Conservation (phyloP, 2,113 vertebrate species). For the Choloepus hoffmanni region DNA sequence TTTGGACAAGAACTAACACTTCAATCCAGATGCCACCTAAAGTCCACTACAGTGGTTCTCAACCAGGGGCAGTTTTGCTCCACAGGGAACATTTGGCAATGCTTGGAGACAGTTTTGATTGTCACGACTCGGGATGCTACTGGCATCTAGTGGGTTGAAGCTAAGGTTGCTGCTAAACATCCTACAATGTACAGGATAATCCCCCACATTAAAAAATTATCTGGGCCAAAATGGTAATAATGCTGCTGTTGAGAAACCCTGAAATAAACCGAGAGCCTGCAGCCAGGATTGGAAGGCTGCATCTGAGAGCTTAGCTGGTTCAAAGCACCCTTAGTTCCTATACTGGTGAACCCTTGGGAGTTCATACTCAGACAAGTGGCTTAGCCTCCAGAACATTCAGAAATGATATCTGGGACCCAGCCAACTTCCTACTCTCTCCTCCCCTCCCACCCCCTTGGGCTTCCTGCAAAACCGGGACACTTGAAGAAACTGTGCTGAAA, state of each 20-base stretch:
- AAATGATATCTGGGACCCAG: neutral
- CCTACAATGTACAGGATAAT: neutral
- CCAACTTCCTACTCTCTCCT: neutral
- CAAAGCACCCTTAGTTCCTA: constrained; percentile 5
- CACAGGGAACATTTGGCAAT: neutral
- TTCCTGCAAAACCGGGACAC: neutral
- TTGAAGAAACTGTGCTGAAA: neutral
- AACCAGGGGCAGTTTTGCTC: neutral
- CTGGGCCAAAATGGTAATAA: neutral
- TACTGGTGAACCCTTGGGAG: neutral
- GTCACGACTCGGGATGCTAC: neutral
- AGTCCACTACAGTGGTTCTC: neutral
- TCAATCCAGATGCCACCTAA: neutral
- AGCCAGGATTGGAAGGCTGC: neutral
- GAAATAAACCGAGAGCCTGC: neutral
- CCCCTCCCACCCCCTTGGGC: neutral
- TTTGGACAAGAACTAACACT: neutral
- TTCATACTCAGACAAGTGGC: neutral
- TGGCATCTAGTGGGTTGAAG: neutral
- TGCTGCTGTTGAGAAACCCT: neutral
- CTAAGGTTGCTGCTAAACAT: neutral
- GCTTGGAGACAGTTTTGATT: neutral
- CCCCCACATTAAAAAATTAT: neutral
- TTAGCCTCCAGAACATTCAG: neutral
- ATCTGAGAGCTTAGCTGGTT: neutral